Conservation (phyloP, 2,888 invertebrate genomes). For the Onchidella celtica region DNA sequence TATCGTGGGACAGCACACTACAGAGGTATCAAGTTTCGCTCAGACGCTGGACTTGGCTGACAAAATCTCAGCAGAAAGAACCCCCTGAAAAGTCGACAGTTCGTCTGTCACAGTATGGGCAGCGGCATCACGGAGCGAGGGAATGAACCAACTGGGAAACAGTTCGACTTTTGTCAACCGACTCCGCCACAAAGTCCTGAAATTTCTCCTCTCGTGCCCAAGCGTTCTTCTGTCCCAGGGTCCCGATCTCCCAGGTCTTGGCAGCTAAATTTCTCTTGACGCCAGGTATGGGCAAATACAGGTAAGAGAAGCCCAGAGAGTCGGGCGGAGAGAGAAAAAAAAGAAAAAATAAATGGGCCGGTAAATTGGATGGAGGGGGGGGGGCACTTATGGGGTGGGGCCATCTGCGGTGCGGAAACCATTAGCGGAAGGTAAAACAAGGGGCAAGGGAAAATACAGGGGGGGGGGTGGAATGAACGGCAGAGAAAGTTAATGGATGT, state of each 20-base stretch:
- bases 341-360: not conserved
- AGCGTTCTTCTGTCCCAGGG: too few relatives aligned
- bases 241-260: not conserved
- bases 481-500: not conserved
- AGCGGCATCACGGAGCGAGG: not conserved
- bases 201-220: not conserved
- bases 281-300: conserved; percentile 22
- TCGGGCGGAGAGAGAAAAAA: too few relatives aligned
- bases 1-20: too few relatives aligned
- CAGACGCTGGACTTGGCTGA: too few relatives aligned
- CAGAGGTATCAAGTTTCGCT: too few relatives aligned
- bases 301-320: not conserved
- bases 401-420: not conserved
- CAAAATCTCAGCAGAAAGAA: too few relatives aligned
- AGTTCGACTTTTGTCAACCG: too few relatives aligned
- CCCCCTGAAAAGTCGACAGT: too few relatives aligned
- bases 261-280: not conserved
- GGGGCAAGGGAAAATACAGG: not conserved
- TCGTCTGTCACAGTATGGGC: too few relatives aligned
- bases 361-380: not conserved
- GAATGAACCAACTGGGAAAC: too few relatives aligned
- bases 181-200: not conserved
- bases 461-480: not conserved
- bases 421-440: not conserved
- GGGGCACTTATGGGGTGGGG: not conserved